Percentiles rank a stretch among this genome's conserved stretches.
These are phyloP conservation scores for Drosophila truncata DNA, from an alignment of 1,140 invertebrate species.

Conservation along the genomic window DNA sequence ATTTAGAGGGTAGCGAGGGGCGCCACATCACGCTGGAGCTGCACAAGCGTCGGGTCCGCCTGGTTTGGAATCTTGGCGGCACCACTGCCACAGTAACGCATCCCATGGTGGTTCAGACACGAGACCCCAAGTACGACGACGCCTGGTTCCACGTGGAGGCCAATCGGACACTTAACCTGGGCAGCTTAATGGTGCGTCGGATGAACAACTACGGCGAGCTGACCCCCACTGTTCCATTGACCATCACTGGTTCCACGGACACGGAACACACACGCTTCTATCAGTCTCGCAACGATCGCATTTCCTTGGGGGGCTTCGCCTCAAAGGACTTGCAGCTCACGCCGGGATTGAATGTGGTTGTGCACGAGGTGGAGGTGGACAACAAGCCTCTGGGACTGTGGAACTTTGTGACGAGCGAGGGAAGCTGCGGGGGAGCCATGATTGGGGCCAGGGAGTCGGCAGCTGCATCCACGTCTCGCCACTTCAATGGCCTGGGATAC, in stretches of 20 bases:
- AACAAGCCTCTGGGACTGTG: conserved; percentile 93
- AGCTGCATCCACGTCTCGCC: conserved; percentile 73
- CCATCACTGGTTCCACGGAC: conserved; percentile 66
- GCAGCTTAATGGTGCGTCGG: conserved; percentile 71
- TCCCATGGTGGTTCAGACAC: conserved; percentile 87
- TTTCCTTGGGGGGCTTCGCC: conserved; percentile 88
- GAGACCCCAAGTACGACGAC: conserved; percentile 88
- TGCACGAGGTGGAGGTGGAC: conserved; percentile 92
- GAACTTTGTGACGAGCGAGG: conserved; percentile 91
- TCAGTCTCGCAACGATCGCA: conserved; percentile 85
- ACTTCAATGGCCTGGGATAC: conserved; percentile 93
- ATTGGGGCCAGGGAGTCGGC: conserved; percentile 75
- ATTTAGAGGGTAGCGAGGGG: conserved; percentile 85
- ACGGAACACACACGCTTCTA: conserved; percentile 77
- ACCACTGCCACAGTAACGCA: conserved; percentile 89
- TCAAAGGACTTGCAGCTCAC: conserved; percentile 84
- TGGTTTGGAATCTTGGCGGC: conserved; percentile 92
- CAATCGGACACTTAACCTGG: conserved; percentile 86
- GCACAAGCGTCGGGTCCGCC: conserved; percentile 90
- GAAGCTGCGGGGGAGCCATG: conserved; percentile 87
- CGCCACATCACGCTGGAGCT: conserved; percentile 94
- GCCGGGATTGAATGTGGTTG: conserved; percentile 89
- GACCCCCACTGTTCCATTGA: conserved; percentile 44
- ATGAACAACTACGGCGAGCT: conserved; percentile 81
- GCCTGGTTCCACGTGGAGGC: conserved; percentile 91